Evolutionary conservation across 2,113 vertebrate species (phyloP).

Genomic region (Syrrhaptes paradoxus): DNA sequence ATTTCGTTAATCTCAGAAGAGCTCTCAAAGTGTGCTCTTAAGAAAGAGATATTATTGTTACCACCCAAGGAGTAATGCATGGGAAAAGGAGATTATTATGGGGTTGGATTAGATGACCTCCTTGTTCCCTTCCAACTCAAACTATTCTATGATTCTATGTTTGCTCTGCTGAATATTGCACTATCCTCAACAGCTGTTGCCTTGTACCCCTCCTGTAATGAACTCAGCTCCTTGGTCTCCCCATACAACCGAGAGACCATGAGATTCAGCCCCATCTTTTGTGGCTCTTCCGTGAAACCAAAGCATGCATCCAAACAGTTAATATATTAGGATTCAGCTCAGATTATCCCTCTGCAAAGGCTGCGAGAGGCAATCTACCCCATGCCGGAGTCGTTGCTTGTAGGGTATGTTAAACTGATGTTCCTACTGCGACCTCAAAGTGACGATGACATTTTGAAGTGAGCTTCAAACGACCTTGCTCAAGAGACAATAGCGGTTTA

Average conservation of each 20-base stretch:
- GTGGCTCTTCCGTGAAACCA: neutral
- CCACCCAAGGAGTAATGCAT: neutral
- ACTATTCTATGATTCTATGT: neutral
- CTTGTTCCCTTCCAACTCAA: too few species aligned
- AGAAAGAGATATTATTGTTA: neutral
- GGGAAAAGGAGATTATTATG: neutral
- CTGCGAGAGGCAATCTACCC: slow-evolving; percentile 57
- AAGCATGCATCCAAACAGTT: neutral
- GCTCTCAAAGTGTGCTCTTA: neutral
- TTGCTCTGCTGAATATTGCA: neutral
- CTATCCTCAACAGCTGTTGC: neutral
- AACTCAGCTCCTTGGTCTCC: neutral
- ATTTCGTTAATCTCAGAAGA: neutral
- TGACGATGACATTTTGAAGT: slow-evolving; percentile 32
- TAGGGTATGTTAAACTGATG: slow-evolving; percentile 51
- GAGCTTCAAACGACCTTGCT: slow-evolving; percentile 41
- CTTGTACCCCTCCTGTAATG: rapidly evolving
- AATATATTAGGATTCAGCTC: slow-evolving; percentile 43
- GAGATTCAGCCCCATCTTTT: neutral
- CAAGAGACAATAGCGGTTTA: slow-evolving; percentile 2
- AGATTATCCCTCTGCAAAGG: slow-evolving; percentile 25
- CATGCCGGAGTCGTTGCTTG: slow-evolving; percentile 46
- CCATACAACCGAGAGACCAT: neutral
- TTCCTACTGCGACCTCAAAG: slow-evolving; percentile 49
- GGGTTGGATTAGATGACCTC: too few species aligned